phyloP scores from a whole-genome alignment of 2,113 vertebrate species.

The Microcebus murinus region DNA sequence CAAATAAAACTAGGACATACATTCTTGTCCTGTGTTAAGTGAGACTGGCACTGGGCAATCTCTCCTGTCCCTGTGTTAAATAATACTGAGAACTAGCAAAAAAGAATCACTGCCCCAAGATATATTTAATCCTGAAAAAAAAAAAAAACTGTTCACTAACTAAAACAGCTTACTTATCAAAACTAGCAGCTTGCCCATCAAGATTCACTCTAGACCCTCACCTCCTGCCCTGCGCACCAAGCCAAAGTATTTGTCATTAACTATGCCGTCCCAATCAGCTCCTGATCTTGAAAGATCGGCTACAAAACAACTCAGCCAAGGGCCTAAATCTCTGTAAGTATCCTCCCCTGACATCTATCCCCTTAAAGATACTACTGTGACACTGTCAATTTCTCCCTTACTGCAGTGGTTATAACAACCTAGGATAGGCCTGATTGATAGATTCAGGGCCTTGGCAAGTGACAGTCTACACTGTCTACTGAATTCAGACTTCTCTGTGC shows the following conservation, averaged over 20 bases:
- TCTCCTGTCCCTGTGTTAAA: not conserved
- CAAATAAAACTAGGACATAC: not conserved
- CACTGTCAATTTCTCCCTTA: not conserved
- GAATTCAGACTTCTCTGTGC: not conserved
- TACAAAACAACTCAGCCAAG: not conserved
- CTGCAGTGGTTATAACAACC: not conserved
- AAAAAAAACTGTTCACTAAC: not conserved
- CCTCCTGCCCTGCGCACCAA: not conserved
- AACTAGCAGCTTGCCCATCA: not conserved
- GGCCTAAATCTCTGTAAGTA: not conserved
- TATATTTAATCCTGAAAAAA: not conserved
- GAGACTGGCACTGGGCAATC: not conserved
- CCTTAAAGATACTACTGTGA: not conserved
- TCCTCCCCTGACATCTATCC: rapidly evolving
- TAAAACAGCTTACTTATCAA: not conserved
- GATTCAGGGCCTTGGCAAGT: rapidly evolving
- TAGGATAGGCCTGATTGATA: not conserved
- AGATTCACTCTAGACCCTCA: rapidly evolving
- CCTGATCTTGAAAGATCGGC: not conserved
- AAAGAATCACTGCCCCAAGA: not conserved
- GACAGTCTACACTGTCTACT: not conserved
- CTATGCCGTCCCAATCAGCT: not conserved
- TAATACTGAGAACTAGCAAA: not conserved
- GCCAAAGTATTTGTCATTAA: not conserved
- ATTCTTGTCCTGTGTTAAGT: not conserved